Evolutionary conservation across 2,888 invertebrate species (phyloP).

Genomic region (Euplagia quadripunctaria): DNA sequence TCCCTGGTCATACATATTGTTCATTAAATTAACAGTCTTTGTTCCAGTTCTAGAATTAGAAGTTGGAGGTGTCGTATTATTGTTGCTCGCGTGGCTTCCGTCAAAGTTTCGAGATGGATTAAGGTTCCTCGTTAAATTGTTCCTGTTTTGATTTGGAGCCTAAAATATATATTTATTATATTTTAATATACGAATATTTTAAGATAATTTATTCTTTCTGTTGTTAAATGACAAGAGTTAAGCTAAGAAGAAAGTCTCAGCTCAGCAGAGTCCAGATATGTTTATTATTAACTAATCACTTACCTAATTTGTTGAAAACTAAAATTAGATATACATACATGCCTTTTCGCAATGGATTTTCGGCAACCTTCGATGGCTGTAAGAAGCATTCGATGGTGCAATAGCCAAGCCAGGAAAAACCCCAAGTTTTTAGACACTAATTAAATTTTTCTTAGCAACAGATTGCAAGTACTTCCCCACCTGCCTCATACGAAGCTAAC

Average conservation of each 20-base stretch:
- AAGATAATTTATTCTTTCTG: not conserved
- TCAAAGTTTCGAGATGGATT: conserved; percentile 82
- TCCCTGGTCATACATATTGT: conserved; percentile 83
- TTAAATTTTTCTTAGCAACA: too few species aligned
- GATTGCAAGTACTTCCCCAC: too few species aligned
- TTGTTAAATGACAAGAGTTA: not conserved
- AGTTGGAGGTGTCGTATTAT: conserved; percentile 70
- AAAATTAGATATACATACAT: not conserved
- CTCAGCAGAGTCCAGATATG: not conserved
- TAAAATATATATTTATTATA: conserved; percentile 51
- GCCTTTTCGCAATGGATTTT: too few species aligned
- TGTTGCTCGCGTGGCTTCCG: conserved; percentile 73
- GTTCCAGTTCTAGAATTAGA: conserved; percentile 74
- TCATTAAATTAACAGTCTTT: conserved; percentile 81
- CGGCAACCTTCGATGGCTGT: too few species aligned
- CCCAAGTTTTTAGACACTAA: not conserved
- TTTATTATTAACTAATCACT: not conserved
- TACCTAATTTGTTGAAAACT: not conserved
- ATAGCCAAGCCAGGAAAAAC: not conserved
- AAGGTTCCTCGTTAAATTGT: conserved; percentile 80
- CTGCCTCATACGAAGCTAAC: not conserved
- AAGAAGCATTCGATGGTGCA: too few species aligned
- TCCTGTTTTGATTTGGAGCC: conserved; percentile 80
- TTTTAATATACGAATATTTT: not conserved
- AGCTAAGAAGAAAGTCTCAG: not conserved